phyloP scores from a whole-genome alignment of 2,888 invertebrate genomes.

The Polyploca ridens region DNA sequence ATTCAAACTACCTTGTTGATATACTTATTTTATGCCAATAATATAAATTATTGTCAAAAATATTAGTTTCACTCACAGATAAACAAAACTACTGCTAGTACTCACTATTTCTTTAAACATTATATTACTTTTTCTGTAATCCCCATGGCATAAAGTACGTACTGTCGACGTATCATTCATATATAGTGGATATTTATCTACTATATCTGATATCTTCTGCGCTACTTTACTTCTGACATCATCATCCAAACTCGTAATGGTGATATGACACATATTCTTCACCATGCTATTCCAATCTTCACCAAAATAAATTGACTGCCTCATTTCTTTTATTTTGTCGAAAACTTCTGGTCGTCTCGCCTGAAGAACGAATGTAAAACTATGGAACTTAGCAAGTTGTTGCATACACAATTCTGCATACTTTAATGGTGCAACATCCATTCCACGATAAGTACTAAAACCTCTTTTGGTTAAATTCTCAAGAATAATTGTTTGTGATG shows the following conservation, averaged over 20 bases:
- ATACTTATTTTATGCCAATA: no score
- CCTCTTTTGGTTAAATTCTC: slow-evolving; percentile 57
- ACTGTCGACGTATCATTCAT: slow-evolving; percentile 31
- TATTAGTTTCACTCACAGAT: no score
- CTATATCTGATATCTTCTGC: slow-evolving; percentile 29
- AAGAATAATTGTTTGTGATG: slow-evolving; percentile 48
- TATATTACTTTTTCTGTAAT: slow-evolving; percentile 65
- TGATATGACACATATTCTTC: slow-evolving; percentile 31
- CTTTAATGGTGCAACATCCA: slow-evolving; percentile 48
- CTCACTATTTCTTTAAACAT: slow-evolving; percentile 57
- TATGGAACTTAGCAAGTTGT: slow-evolving; percentile 64
- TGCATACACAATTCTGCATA: slow-evolving; percentile 53
- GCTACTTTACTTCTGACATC: slow-evolving; percentile 35
- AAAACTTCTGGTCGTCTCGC: slow-evolving; percentile 48
- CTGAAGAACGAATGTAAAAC: slow-evolving; percentile 52
- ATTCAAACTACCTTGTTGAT: no score
- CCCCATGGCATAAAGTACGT: slow-evolving; percentile 62
- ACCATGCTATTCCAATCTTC: slow-evolving; percentile 40
- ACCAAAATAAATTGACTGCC: slow-evolving; percentile 32
- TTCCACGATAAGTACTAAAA: slow-evolving; percentile 47
- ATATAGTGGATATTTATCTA: slow-evolving; percentile 39
- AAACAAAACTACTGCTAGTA: slow-evolving; percentile 16
- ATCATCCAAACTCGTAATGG: slow-evolving; percentile 35
- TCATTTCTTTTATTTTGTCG: slow-evolving; percentile 40
- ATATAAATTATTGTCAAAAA: no score